These are phyloP conservation scores for Mobula birostris DNA, from an alignment of 2,113 vertebrate genomes.

Conservation along the genomic window DNA sequence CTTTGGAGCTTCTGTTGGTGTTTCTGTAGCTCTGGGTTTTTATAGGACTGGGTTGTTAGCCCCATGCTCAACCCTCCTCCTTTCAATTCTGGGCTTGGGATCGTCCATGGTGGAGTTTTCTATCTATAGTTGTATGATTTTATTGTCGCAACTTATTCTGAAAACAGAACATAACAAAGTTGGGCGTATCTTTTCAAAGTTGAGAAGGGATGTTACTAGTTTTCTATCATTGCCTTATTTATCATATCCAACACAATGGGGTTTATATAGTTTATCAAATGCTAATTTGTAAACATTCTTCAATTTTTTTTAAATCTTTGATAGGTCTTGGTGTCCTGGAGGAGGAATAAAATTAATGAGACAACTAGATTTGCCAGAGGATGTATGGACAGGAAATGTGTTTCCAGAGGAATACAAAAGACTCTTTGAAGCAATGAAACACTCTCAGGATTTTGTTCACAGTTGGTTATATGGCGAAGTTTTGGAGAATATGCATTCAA, in stretches of 20 bases:
- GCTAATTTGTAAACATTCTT: neutral
- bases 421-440: conserved; percentile 73
- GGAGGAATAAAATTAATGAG: conserved; percentile 54
- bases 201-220: neutral
- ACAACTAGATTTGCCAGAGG: conserved; percentile 52
- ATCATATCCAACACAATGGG: neutral
- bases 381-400: conserved; percentile 54
- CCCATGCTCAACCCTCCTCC: no score
- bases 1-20: no score
- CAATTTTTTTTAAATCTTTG: conserved; percentile 32
- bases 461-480: conserved; percentile 72
- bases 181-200: neutral
- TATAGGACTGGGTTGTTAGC: no score
- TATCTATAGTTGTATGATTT: no score
- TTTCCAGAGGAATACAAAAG: conserved; percentile 69
- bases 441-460: conserved; percentile 59
- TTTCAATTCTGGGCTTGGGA: no score
- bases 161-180: neutral
- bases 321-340: conserved; percentile 72
- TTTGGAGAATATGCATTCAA: conserved; percentile 49
- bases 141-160: no score
- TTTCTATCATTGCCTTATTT: neutral
- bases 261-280: neutral
- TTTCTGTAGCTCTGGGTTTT: no score
- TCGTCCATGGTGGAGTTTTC: no score